Base-by-base conservation (phyloP, 2,888 invertebrate genomes). In the Ichneumoninae sp. region DNA sequence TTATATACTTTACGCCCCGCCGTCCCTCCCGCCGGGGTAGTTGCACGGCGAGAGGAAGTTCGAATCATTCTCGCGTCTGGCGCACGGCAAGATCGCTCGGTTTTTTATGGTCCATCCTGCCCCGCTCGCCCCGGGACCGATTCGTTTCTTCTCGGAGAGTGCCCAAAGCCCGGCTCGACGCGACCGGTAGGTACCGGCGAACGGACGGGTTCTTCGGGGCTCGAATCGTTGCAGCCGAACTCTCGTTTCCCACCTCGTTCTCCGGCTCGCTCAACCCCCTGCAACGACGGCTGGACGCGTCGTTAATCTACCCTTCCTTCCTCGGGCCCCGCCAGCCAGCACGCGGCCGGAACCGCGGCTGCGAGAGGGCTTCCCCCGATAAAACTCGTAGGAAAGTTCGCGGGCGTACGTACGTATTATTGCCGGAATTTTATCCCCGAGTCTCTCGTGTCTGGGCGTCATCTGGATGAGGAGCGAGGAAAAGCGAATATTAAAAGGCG, bases 211-310 rank as follows among this genome's bases (percentile, higher is more conserved):
- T 66, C 63, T 60, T 65, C 47, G 60, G 73, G 33, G 26, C 26
- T 68, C 74, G 76, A 78, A 74, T 65, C 81, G 81, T 71, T 69
- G 69, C 87, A 71, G 81, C 77, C 77, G 87, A 88, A 87, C 87
- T 88, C 88, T 87, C 88, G 87, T 88, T 89, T 81, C 73, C 76
- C 77, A 65, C 54, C 73, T 74, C 81, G 73, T 70, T 70, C 74
- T 60, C 78, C 66, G 79, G 57, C 54, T 81, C 77, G 57, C 76
- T 10, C 16, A 8, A 13, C 66, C 50, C 63, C 22, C 36, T 69
- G 54, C 84, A 81, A 77, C 81, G 78, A 84, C 81, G 78, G 73
- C 83, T 77, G 78, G 81, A 85, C 81, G 85, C 85, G 73, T 81
- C 85, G 85, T 85, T 85, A 85, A 85, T 85, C 85, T 82, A 75